phyloP scores from a whole-genome alignment of 2,888 invertebrate genomes.

The Melikaiella ostensackeni region DNA sequence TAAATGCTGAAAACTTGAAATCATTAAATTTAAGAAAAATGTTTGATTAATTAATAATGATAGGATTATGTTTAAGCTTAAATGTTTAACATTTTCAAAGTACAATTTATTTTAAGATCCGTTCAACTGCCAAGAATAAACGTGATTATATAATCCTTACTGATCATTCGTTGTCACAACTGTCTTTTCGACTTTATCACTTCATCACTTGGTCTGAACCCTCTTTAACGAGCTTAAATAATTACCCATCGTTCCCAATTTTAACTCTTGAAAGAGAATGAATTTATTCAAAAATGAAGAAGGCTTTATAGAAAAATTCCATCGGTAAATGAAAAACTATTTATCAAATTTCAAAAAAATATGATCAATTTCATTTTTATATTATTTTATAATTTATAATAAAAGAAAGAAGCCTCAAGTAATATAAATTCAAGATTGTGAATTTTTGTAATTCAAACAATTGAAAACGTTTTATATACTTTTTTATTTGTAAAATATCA shows the following conservation, averaged over 20 bases:
- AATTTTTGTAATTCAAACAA: no score
- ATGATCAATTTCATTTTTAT: no score
- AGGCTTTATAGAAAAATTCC: background rate
- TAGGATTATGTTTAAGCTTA: background rate
- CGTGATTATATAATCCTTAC: background rate
- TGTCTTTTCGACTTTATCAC: background rate
- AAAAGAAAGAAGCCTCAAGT: no score
- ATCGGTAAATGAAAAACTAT: no score
- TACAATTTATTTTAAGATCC: background rate
- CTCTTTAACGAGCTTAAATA: constrained; percentile 1
- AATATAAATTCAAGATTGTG: no score
- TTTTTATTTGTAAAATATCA: no score
- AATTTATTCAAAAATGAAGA: background rate
- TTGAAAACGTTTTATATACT: no score
- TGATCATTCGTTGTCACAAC: background rate
- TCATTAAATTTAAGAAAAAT: background rate
- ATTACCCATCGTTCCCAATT: background rate
- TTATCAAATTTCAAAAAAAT: no score
- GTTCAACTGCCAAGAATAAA: background rate
- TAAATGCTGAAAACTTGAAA: background rate
- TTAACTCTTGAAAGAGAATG: background rate
- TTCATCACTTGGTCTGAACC: background rate
- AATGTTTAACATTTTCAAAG: background rate
- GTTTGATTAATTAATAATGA: background rate
- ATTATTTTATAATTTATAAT: no score